Conservation (phyloP, 2,797 vertebrate species). For the Pseudochirops corinnae region DNA sequence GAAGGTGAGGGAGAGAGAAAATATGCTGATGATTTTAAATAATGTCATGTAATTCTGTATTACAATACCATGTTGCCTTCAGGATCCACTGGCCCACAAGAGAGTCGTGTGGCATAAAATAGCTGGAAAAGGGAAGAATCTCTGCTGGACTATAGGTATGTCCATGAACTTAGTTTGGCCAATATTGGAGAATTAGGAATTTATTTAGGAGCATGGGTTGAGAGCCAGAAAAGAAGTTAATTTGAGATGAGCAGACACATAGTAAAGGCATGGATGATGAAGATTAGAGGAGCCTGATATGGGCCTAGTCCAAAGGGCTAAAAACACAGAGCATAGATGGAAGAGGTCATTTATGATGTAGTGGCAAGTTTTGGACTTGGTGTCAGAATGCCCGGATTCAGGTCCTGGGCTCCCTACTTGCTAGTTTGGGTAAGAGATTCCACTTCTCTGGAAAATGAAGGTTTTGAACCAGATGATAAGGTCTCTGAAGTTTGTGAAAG, state of each 20-base stretch:
- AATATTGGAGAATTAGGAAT: background rate
- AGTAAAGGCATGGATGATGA: background rate
- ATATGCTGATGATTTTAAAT: background rate
- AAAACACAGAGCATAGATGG: background rate
- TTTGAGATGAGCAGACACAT: background rate
- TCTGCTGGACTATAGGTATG: background rate
- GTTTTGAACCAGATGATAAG: background rate
- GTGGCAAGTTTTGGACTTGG: background rate
- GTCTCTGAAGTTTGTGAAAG: background rate
- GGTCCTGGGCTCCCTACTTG: background rate
- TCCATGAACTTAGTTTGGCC: background rate
- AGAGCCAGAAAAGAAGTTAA: background rate
- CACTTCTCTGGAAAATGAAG: background rate
- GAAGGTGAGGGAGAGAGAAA: background rate
- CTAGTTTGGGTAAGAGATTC: background rate
- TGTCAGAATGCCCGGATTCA: background rate
- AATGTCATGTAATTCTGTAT: background rate
- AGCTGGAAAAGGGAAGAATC: background rate
- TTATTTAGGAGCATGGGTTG: background rate
- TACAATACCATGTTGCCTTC: background rate
- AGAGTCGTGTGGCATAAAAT: background rate
- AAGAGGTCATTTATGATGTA: background rate
- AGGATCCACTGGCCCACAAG: background rate
- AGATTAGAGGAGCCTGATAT: background rate
- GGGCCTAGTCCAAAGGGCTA: background rate